A percentile compares a stretch with the other conserved stretches of the same genome.
phyloP scores from a whole-genome alignment of 2,113 vertebrate genomes.

The Megaceryle torquata region DNA sequence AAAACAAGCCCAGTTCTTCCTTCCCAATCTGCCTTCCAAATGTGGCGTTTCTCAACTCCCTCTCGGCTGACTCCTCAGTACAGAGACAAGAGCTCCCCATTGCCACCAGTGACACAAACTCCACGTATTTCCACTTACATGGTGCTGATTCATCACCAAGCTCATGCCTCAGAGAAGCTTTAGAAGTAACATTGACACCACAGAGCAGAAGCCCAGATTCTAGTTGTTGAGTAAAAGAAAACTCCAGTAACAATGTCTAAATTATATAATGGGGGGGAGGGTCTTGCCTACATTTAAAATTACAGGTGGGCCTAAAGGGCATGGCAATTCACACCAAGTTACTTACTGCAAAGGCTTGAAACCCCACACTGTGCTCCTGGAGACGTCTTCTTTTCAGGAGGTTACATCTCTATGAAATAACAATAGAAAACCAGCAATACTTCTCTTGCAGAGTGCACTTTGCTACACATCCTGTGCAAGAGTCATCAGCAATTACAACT shows the following conservation, averaged over 20 bases:
- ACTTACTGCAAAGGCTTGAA: neutral
- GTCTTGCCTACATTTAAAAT: neutral
- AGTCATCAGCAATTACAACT: neutral
- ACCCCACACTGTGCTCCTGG: neutral
- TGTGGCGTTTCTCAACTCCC: neutral
- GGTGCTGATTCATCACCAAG: neutral
- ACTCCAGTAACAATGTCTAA: neutral
- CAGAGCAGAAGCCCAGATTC: neutral
- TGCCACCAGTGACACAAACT: neutral
- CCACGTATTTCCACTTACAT: neutral
- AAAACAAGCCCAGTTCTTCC: neutral
- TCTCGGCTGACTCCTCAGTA: neutral
- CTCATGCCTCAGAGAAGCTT: neutral
- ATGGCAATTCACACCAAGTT: accelerated
- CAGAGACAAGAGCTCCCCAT: neutral
- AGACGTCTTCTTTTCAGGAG: neutral
- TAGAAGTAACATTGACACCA: neutral
- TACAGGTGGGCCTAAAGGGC: neutral
- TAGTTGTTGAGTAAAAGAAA: neutral
- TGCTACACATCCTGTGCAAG: neutral
- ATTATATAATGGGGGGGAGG: neutral
- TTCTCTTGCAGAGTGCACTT: neutral
- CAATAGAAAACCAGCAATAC: neutral
- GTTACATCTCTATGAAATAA: neutral
- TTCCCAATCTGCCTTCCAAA: neutral